Base-by-base conservation (phyloP, 53 echinoderm and acorn worm genomes). In the Astropecten irregularis region DNA sequence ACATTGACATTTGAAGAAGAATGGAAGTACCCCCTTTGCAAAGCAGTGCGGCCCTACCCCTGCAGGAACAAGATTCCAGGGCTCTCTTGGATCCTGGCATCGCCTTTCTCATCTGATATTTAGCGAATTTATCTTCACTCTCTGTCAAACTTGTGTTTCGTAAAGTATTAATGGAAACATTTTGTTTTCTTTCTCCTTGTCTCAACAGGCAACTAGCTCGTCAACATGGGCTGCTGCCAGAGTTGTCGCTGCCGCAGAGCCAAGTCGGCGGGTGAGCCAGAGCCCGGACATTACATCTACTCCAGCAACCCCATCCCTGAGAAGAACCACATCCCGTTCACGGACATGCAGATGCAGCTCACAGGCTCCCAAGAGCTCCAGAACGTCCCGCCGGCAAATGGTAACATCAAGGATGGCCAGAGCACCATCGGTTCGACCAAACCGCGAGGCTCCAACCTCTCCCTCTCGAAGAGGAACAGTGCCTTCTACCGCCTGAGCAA, bases 191-290 rank as follows among this genome's bases (percentile, higher is more conserved):
- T n/a, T n/a, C n/a, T n/a, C n/a, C n/a, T n/a, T n/a, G n/a, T n/a
- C n/a, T n/a, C n/a, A n/a, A n/a, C n/a, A n/a, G n/a, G n/a, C n/a
- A n/a, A n/a, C 53, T 66, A 86, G 49, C 18, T 34, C 58, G 32
- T 40, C 85, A 92, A 50, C 33, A 99, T 99, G 99, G 99, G 99
- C 34, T 94, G 99, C 73, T 99, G 99, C 61, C 94, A 95, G 61
- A 99, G 99, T 66, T 99, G 99, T 49, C 89, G 89, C 32, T 82
- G 91, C 7, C 79, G 88, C 37, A 77, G 64, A 19, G 27, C 55
- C 35, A 92, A 94, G 73, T 90, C 92, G 56, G 62, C 90, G 2
- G 62, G 88, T 26, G 84, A 88, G 33, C 87, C 85, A 5, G 91
- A 86, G 20, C 89, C 86, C 35, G 90, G 92, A n/a, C 87, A 93